Percentiles rank a stretch among this genome's conserved stretches.
Evolutionary conservation across 2,113 vertebrate genomes (phyloP).

Genomic region (Eulemur macaco): DNA sequence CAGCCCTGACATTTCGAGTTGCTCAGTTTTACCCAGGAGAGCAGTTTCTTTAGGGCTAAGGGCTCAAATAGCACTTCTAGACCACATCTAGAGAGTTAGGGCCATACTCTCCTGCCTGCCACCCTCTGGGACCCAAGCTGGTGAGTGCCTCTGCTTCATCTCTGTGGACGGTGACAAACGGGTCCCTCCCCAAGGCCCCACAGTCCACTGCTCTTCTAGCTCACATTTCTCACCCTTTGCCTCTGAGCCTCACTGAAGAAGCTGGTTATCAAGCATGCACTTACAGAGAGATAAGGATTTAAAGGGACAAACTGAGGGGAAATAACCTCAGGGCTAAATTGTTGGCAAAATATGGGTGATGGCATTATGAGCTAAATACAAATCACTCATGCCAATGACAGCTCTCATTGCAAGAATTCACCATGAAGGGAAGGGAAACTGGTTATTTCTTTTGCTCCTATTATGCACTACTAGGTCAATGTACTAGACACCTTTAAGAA

Average conservation of each 20-base stretch:
- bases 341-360: neutral
- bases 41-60: neutral
- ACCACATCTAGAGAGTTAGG: neutral
- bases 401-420: neutral
- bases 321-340: neutral
- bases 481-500: neutral
- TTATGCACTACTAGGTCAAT: neutral
- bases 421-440: neutral
- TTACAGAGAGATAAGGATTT: neutral
- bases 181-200: neutral
- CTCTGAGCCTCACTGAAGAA: neutral
- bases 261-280: neutral
- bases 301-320: neutral
- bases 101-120: neutral
- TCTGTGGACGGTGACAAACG: neutral
- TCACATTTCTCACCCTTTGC: neutral
- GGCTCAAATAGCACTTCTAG: neutral
- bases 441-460: neutral
- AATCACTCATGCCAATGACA: neutral
- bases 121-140: neutral
- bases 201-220: neutral
- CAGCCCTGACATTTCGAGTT: neutral
- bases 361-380: neutral
- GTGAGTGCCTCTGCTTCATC: neutral
- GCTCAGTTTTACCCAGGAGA: neutral